Evolutionary conservation across 2,888 invertebrate genomes (phyloP).

Genomic region (Pelosia muscerda): DNA sequence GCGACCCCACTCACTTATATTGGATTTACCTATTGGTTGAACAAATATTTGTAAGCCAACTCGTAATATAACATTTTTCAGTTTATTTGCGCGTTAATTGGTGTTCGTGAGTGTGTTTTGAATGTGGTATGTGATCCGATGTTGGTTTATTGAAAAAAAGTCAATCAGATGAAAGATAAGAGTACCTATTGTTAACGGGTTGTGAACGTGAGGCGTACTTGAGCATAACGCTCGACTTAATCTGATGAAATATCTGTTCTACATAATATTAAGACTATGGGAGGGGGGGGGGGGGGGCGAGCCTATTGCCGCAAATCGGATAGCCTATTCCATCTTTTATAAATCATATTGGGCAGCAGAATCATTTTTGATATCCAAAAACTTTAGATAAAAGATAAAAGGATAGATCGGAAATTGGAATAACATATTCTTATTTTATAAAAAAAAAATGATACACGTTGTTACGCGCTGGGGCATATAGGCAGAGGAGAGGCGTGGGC

Average conservation of each 20-base stretch:
- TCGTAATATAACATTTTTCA: slow-evolving; percentile 43
- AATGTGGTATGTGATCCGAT: background rate
- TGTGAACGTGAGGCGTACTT: background rate
- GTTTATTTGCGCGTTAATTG: slow-evolving; percentile 34
- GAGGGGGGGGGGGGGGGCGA: too few relatives aligned
- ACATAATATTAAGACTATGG: background rate
- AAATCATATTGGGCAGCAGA: too few relatives aligned
- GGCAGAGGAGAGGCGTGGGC: too few relatives aligned
- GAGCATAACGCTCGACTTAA: background rate
- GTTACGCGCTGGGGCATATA: too few relatives aligned
- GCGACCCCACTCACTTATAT: slow-evolving; percentile 52
- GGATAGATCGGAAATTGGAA: too few relatives aligned
- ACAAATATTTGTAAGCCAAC: slow-evolving; percentile 51
- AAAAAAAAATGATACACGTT: too few relatives aligned
- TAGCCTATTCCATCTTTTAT: too few relatives aligned
- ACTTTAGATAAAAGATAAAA: too few relatives aligned
- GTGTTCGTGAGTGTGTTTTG: slow-evolving; percentile 24
- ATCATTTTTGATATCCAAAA: too few relatives aligned
- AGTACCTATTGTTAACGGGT: background rate
- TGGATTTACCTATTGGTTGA: slow-evolving; percentile 57
- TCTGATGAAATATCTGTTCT: background rate
- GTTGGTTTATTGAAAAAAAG: background rate
- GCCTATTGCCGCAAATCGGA: too few relatives aligned
- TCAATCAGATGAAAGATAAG: slow-evolving; percentile 14
- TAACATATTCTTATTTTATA: too few relatives aligned